Evolutionary conservation across 2,888 invertebrate species (phyloP).

Genomic region (Tupiocoris notatus): DNA sequence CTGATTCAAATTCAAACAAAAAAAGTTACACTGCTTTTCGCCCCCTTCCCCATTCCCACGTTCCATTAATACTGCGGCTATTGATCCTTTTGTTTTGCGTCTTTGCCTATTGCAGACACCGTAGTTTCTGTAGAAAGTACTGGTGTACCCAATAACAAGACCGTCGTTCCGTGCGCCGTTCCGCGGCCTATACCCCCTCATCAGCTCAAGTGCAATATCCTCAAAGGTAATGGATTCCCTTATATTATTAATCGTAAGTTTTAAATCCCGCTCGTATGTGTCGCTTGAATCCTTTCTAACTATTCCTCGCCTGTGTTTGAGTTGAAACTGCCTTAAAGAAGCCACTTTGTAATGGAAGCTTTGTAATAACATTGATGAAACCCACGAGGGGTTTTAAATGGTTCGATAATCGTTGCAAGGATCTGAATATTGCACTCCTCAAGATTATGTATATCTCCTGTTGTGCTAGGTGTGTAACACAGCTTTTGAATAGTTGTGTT

Average conservation of each 20-base stretch:
- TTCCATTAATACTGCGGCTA: not conserved
- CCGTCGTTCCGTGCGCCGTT: constrained; percentile 62
- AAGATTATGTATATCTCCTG: too few species aligned
- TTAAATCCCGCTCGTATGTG: not conserved
- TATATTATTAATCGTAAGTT: too few species aligned
- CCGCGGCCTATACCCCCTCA: constrained; percentile 75
- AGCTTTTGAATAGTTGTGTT: too few species aligned
- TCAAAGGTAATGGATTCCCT: constrained; percentile 67
- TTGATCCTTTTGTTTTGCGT: constrained; percentile 9
- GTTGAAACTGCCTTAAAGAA: not conserved
- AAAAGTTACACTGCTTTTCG: not conserved
- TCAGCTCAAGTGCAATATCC: constrained; percentile 90
- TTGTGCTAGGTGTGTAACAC: too few species aligned
- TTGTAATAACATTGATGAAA: too few species aligned
- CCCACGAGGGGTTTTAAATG: too few species aligned
- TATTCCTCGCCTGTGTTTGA: not conserved
- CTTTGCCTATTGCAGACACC: constrained; percentile 44
- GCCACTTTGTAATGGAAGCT: too few species aligned
- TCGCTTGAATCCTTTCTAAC: constrained; percentile 6
- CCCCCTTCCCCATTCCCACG: not conserved
- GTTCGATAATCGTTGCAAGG: too few species aligned
- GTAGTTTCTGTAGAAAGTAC: constrained; percentile 48
- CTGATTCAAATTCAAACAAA: too few species aligned
- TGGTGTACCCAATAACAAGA: constrained; percentile 62
- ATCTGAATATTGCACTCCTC: too few species aligned